phyloP scores from a whole-genome alignment of 2,113 vertebrate genomes.

The Isichthys henryi region DNA sequence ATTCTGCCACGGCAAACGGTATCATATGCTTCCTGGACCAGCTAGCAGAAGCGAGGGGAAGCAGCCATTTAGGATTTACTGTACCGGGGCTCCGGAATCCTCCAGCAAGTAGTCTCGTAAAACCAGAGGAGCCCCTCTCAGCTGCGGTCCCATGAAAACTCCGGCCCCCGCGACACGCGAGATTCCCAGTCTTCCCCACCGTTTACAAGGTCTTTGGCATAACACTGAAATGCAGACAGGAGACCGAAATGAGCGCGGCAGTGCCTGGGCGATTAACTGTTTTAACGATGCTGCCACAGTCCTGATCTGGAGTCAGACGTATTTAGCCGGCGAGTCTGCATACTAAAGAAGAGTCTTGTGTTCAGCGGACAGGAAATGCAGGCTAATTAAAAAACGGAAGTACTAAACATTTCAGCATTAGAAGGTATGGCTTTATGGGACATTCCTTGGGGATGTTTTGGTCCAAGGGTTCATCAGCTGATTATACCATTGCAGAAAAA shows the following conservation, averaged over 20 bases:
- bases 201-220: constrained; percentile 43
- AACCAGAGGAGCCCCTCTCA: constrained; percentile 48
- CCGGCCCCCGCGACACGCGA: constrained; percentile 27
- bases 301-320: not conserved
- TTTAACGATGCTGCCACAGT: not conserved
- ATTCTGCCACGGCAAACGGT: constrained; percentile 84
- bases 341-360: not conserved
- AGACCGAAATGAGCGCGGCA: not conserved
- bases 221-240: not conserved
- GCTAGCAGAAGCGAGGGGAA: constrained; percentile 67
- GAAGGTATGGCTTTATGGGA: not conserved
- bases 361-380: not conserved
- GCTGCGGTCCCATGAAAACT: constrained; percentile 42
- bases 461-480: not conserved
- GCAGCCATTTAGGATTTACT: constrained; percentile 65
- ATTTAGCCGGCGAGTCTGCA: not conserved
- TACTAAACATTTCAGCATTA: not conserved
- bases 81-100: constrained; percentile 55
- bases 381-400: not conserved
- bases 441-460: not conserved
- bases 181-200: constrained; percentile 50
- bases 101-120: constrained; percentile 55
- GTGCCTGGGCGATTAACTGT: not conserved
- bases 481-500: not conserved
- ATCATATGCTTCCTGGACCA: constrained; percentile 91